Evolutionary conservation across 2,888 invertebrate genomes (phyloP).

Genomic region (Ashinkailepas kermadecensis): DNA sequence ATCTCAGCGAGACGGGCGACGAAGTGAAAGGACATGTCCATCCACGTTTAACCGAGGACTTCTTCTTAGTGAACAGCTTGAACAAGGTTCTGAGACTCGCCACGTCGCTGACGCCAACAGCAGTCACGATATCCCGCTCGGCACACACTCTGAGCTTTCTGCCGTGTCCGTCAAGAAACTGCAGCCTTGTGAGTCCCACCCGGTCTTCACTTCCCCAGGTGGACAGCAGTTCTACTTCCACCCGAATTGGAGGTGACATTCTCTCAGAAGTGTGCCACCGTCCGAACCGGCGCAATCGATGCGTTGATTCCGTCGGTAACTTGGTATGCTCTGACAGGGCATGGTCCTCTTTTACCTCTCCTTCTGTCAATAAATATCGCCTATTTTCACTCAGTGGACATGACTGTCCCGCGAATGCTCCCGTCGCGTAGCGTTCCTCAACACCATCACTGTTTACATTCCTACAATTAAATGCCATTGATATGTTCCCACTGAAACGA

Average conservation of each 20-base stretch:
- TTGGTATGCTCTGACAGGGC: not conserved
- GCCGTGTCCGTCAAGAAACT: not conserved
- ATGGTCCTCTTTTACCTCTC: not conserved
- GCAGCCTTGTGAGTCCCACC: not conserved
- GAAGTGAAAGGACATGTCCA: not conserved
- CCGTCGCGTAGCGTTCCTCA: no score
- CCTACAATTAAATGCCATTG: no score
- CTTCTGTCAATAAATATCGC: not conserved
- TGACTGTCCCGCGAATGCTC: no score
- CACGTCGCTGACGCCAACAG: not conserved
- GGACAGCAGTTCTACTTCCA: not conserved
- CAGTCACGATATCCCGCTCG: not conserved
- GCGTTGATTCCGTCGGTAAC: not conserved
- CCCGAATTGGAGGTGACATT: not conserved
- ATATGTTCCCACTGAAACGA: no score
- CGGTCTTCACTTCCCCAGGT: constrained; percentile 1
- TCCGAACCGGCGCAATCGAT: not conserved
- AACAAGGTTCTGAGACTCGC: not conserved
- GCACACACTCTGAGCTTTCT: not conserved
- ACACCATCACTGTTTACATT: not conserved
- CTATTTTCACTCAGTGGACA: not conserved
- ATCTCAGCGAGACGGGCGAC: not conserved
- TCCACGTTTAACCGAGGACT: not conserved
- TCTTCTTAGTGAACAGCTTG: not conserved
- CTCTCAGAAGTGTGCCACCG: not conserved